Evolutionary conservation across 37 sponge, comb jelly and placozoan species (phyloP).

Genomic region (Chondrilla cf. caribensis): DNA sequence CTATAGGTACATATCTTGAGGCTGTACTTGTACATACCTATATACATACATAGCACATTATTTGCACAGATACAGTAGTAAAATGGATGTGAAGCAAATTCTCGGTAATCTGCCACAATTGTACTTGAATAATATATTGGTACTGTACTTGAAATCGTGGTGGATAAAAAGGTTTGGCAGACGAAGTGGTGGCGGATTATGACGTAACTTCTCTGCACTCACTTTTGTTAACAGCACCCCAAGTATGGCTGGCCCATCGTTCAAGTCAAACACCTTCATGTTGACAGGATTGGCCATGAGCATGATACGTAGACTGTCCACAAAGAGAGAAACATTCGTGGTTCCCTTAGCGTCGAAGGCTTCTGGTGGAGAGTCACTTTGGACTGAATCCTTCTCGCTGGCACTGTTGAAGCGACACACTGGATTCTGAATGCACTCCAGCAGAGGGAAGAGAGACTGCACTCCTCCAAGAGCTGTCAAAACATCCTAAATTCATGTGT

Average conservation of each 20-base stretch:
- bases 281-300: slow-evolving; percentile 64
- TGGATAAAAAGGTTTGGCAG: no score
- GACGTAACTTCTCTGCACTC: no score
- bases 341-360: neutral
- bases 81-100: no score
- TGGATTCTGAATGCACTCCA: slow-evolving; percentile 72
- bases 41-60: neutral
- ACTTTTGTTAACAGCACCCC: slow-evolving; percentile 83
- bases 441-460: slow-evolving; percentile 83
- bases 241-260: slow-evolving; percentile 84
- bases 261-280: slow-evolving; percentile 73
- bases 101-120: no score
- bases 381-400: no score
- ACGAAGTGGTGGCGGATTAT: no score
- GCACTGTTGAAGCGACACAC: neutral
- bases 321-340: slow-evolving; percentile 47
- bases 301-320: slow-evolving; percentile 74
- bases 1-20: neutral
- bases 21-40: neutral
- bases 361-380: neutral
- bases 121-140: no score
- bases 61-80: no score
- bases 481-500: slow-evolving; percentile 49
- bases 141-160: no score
- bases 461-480: slow-evolving; percentile 86